Conservation (phyloP, 2,113 vertebrate species). For the Poeciliopsis occidentalis region DNA sequence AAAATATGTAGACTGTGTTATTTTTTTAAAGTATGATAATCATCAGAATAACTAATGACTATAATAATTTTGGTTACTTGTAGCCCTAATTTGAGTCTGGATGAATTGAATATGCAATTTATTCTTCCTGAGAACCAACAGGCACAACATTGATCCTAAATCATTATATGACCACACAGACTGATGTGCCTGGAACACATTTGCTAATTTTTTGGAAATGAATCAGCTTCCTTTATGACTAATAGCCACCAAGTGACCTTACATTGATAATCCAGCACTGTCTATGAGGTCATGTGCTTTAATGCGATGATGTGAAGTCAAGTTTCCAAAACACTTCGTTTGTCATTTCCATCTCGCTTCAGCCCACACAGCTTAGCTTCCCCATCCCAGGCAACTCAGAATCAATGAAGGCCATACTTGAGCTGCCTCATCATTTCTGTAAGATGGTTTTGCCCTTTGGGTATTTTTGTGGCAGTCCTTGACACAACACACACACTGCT, state of each 20-base stretch:
- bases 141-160: too few species aligned
- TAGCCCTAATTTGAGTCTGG: too few species aligned
- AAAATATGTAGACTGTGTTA: too few species aligned
- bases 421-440: constrained; percentile 6
- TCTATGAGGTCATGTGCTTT: neutral
- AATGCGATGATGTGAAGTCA: neutral
- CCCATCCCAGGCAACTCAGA: neutral
- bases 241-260: too few species aligned
- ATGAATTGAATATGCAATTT: too few species aligned
- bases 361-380: neutral
- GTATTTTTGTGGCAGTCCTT: neutral
- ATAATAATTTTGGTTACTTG: too few species aligned
- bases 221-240: neutral
- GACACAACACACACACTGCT: constrained; percentile 5
- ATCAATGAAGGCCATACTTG: constrained; percentile 6
- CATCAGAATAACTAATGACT: too few species aligned
- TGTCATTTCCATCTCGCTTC: neutral
- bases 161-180: too few species aligned
- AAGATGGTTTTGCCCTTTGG: constrained; percentile 1
- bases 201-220: too few species aligned
- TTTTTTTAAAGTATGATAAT: too few species aligned
- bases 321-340: neutral
- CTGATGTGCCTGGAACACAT: too few species aligned
- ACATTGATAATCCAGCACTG: neutral
- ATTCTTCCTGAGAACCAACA: too few species aligned